These are phyloP conservation scores for Drosophila meridionalis DNA, from an alignment of 2,888 invertebrate species.

Conservation along the genomic window DNA sequence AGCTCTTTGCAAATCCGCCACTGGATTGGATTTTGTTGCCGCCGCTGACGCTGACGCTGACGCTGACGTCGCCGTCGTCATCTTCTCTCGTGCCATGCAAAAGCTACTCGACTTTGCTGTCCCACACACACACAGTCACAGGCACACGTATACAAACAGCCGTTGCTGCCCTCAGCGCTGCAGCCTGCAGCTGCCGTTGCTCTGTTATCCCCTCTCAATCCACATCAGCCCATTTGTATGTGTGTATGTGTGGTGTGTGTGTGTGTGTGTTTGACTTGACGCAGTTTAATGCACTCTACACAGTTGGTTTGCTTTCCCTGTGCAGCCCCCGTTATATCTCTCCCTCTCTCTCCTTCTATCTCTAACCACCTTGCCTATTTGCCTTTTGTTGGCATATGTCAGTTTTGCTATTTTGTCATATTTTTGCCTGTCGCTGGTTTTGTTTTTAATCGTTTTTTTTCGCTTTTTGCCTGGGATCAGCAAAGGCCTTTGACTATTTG, in stretches of 20 bases:
- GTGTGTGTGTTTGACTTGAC: slow-evolving; percentile 51
- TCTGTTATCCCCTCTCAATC: slow-evolving; percentile 6
- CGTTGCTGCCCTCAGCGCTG: not conserved
- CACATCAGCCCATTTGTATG: slow-evolving; percentile 6
- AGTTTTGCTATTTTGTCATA: slow-evolving; percentile 40
- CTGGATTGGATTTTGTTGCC: slow-evolving; percentile 61
- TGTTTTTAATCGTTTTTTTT: slow-evolving; percentile 38
- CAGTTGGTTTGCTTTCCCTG: slow-evolving; percentile 35
- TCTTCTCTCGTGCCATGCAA: slow-evolving; percentile 42
- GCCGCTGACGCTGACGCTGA: slow-evolving; percentile 29
- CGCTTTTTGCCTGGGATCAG: slow-evolving; percentile 2
- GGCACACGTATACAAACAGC: not conserved
- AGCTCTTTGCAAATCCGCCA: slow-evolving; percentile 63
- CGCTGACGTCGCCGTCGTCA: slow-evolving; percentile 24
- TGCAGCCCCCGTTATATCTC: not conserved
- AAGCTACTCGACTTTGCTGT: slow-evolving; percentile 56
- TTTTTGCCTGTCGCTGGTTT: slow-evolving; percentile 26
- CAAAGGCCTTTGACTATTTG: slow-evolving; percentile 14
- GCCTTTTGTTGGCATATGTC: slow-evolving; percentile 67
- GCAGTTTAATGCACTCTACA: slow-evolving; percentile 73
- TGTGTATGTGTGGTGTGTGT: slow-evolving; percentile 1
- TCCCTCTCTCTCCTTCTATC: slow-evolving; percentile 4
- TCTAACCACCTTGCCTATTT: slow-evolving; percentile 16
- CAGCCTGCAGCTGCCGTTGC: slow-evolving; percentile 8
- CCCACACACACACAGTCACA: not conserved